A percentile compares a stretch with the other conserved stretches of the same genome.
These are phyloP conservation scores for Abrostola tripartita DNA, from an alignment of 2,888 invertebrate genomes.

Conservation along the genomic window DNA sequence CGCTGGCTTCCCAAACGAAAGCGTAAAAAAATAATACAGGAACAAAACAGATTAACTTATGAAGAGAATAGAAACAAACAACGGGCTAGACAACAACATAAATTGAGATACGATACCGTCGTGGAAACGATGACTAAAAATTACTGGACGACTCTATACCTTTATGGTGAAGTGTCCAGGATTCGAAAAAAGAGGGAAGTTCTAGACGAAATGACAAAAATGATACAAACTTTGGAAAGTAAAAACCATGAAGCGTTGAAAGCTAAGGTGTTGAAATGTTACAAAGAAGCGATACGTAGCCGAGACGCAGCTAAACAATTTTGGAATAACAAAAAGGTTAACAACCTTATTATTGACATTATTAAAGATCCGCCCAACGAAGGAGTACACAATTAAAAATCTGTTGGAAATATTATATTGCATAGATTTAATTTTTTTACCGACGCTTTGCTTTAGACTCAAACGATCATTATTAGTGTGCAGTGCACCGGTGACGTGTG, in stretches of 20 bases:
- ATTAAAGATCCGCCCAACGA: not conserved
- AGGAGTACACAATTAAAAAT: not conserved
- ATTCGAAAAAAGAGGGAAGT: slow-evolving; percentile 53
- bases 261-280: slow-evolving; percentile 52
- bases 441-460: too few relatives aligned
- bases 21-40: not conserved
- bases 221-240: slow-evolving; percentile 62
- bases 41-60: not conserved
- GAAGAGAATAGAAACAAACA: not conserved
- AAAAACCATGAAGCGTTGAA: slow-evolving; percentile 39
- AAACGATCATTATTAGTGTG: too few relatives aligned
- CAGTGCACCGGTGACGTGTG: too few relatives aligned
- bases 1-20: slow-evolving; percentile 10
- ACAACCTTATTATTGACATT: not conserved
- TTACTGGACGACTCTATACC: slow-evolving; percentile 58
- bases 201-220: slow-evolving; percentile 60
- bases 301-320: not conserved
- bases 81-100: slow-evolving; percentile 34
- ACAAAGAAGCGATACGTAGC: slow-evolving; percentile 11
- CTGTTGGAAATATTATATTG: not conserved
- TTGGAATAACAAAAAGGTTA: slow-evolving; percentile 11
- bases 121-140: slow-evolving; percentile 52
- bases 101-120: slow-evolving; percentile 54
- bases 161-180: slow-evolving; percentile 65
- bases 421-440: not conserved